A percentile compares a stretch with the other conserved stretches of the same genome.
These are phyloP conservation scores for Polypedilum pembai DNA, from an alignment of 1,140 invertebrate species.

Conservation along the genomic window DNA sequence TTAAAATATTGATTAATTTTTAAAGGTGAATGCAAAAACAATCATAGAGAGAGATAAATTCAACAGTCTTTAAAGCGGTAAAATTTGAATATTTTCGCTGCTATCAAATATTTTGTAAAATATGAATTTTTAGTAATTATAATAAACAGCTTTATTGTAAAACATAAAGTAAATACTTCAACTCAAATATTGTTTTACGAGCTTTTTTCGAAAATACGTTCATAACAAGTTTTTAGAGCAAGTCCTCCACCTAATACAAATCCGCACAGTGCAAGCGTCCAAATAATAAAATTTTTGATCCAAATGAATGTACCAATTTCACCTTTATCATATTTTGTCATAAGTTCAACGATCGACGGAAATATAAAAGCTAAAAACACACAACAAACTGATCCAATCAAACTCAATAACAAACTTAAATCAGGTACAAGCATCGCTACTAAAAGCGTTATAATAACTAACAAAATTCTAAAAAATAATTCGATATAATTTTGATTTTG, in stretches of 20 bases:
- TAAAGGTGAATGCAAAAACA: too few species aligned
- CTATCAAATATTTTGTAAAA: too few species aligned
- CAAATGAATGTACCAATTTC: conserved; percentile 40
- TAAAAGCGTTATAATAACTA: conserved; percentile 64
- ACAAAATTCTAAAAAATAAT: conserved; percentile 52
- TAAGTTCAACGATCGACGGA: conserved; percentile 78
- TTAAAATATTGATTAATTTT: too few species aligned
- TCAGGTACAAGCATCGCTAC: conserved; percentile 75
- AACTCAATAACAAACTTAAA: conserved; percentile 78
- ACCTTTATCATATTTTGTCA: conserved; percentile 35
- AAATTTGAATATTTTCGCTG: too few species aligned
- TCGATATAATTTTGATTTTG: conserved; percentile 49
- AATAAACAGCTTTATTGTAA: too few species aligned
- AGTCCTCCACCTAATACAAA: conserved; percentile 62
- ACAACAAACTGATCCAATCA: conserved; percentile 82
- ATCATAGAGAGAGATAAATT: too few species aligned
- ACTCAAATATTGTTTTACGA: too few species aligned
- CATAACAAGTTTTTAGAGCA: conserved; percentile 34
- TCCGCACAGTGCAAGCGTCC: conserved; percentile 48
- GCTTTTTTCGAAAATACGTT: too few species aligned
- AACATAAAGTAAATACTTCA: background rate
- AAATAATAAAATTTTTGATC: conserved; percentile 52
- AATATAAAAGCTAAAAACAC: conserved; percentile 79
- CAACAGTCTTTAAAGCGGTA: too few species aligned
- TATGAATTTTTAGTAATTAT: too few species aligned